Base-by-base conservation (phyloP, 1,140 invertebrate species). In the Chironomus striatipennis region DNA sequence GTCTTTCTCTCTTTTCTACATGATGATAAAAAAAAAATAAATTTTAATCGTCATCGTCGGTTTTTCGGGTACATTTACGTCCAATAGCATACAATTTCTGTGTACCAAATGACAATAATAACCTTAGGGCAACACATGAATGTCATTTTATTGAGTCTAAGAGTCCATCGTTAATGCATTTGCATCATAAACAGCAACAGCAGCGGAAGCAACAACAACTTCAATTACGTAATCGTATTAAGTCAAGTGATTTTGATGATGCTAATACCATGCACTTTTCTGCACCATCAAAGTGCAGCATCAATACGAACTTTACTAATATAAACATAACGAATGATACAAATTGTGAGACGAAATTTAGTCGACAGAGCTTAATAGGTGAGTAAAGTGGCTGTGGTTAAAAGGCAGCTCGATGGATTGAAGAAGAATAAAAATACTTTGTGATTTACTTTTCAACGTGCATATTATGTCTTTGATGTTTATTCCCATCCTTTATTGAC, bases 131-230 rank as follows among this genome's bases (percentile, higher is more conserved):
- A 12, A n/a, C 47, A 57, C 47, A 57, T 57, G 47, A 57, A n/a
- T 57, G 47, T n/a, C 47, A 57, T 57, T 57, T 70, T 70, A 70
- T 18, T 21, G 65, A 70, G 18, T 21, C 17, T 18, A 70, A 18
- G 18, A 70, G 20, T 70, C 65, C 65, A 70, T 70, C 65, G 65
- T 70, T 70, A 70, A 70, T 70, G 65, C 65, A 70, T 21, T 70
- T 70, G 18, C 65, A 70, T 18, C 65, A 70, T 20, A 15, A 70
- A 10, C 65, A 70, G 7, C 65, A 70, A 8, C 17, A 20, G 6
- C 65, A 70, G 12, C 47, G n/a, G 12, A 57, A 57, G 47, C 47
- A 57, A 57, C 12, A 57, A 5, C 47, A 57, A 57, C 12, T 57
- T 12, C 47, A 57, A 57, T n/a, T 12, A 57, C 47, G 47, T 57